Percentiles rank a stretch among this genome's conserved stretches.
Evolutionary conservation across 2,113 vertebrate genomes (phyloP).

Genomic region (Mustela nigripes): DNA sequence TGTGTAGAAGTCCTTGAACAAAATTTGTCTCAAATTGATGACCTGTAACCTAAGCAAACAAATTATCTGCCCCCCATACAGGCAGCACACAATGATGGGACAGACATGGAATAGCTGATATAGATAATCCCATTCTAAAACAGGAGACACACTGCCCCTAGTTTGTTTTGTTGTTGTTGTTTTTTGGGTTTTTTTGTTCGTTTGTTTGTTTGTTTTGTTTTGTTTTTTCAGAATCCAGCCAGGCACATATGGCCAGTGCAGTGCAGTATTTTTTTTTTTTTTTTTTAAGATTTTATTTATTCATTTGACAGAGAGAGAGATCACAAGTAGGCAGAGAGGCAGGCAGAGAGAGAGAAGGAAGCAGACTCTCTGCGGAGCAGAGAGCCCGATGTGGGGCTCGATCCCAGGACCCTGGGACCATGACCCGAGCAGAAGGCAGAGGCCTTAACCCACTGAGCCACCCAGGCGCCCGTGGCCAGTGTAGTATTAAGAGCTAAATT

Average conservation of each 20-base stretch:
- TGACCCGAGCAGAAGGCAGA: too few relatives aligned
- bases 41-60: not conserved
- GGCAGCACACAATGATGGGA: not conserved
- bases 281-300: too few relatives aligned
- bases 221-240: not conserved
- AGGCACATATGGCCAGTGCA: not conserved
- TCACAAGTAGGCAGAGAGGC: too few relatives aligned
- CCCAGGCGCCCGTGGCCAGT: not conserved
- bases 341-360: too few relatives aligned
- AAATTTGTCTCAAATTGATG: not conserved
- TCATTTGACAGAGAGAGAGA: too few relatives aligned
- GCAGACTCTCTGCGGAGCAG: too few relatives aligned
- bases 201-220: too few relatives aligned
- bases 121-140: not conserved
- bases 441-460: too few relatives aligned
- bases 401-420: too few relatives aligned
- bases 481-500: not conserved
- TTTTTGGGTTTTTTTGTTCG: too few relatives aligned
- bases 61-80: not conserved
- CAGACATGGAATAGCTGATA: not conserved
- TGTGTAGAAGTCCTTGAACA: not conserved
- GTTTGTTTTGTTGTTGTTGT: not conserved
- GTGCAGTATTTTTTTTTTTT: not conserved
- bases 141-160: accelerated
- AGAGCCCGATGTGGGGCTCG: too few relatives aligned